Evolutionary conservation across 2,113 vertebrate species (phyloP), one percentile per base, ranked within the genome.

Genomic region (Oplegnathus fasciatus): DNA sequence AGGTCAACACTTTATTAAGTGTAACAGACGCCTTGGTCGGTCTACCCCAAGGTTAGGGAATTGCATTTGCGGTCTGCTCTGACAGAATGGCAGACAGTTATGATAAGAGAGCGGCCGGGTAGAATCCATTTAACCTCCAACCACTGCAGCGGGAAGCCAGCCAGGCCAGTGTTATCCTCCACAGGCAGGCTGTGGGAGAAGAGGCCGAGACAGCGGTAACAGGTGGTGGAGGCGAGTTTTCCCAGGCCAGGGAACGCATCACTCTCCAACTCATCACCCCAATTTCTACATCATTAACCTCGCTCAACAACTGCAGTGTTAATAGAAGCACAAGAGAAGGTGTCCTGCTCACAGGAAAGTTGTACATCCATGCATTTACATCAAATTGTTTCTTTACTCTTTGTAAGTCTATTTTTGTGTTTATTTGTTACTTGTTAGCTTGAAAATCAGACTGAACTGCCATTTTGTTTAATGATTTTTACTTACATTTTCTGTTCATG

Each of bases 1-100:
- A 89, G 90, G 91, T 94, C 89, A 94, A 88, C 90, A 91, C 85
- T 91, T 94, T 93, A 91, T 94, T 86, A 94, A 92, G 87, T 93
- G 88, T 91, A 94, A 94, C 92, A 94, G 87, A 92, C 91, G 91
- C 83, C 80, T 90, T 66, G 76, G 91, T 88, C 28, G 65, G 78
- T 78, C 74, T 78, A 75, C 84, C 92, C 74, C 65, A 61, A 82
- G 88, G 92, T 89, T 84, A 73, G 80, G 85, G 89, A 93, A 94
- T 90, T 94, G 93, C 86, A 93, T 94, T 91, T 94, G 86, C 73
- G 82, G 89, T 91, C 75, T 75, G 81, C 70, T 82, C 83, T 93
- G 89, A 91, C 91, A 93, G 90, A 94, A 85, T 76, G 76, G 87
- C 68, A 87, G 87, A 86, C 86, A 91, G 86, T 94, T 94, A 94